Evolutionary conservation across 37 sponge, comb jelly and placozoan genomes (phyloP), one percentile per base, ranked within the genome.

Genomic region (Oscarella lobularis): DNA sequence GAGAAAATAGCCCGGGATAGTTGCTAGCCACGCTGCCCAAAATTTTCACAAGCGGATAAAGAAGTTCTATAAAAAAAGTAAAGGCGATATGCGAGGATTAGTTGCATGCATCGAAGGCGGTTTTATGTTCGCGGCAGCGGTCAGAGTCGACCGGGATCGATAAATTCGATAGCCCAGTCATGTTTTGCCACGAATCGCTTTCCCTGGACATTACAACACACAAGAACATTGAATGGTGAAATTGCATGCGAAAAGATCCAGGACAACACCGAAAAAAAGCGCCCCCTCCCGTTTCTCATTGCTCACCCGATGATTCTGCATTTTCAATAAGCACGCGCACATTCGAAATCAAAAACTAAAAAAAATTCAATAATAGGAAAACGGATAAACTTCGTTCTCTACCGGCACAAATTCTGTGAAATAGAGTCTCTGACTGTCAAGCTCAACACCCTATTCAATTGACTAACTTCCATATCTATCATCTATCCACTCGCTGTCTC

Each of bases 361-460:
- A 20, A 48, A 48, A 9, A 48, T 48, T 48, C 60, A 48, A 9
- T 27, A 9, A 48, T 20, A 48, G 60, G 9, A 20, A 48, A 9
- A 48, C 60, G 20, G 20, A 48, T 20, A 48, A 48, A 27, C 60
- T 27, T 27, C 32, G 31, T 37, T n/a, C 73, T 79, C 78, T 34
- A 83, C 84, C 27, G 75, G 84, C 31, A 83, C 66, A 3, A 70
- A 73, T 9, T 73, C 31, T n/a, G 2, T 74, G 73, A 78, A 78
- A 3, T 35, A 29, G 0, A 38, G 3, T 9, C 48, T 29, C 2
- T 35, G 69, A 1, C 78, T 38, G 1, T 79, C 79, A 9, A n/a
- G 2, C 0, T n/a, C 55, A 29, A 83, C 9, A 0, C 79, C 74
- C 79, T 79, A 36, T 29, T 38, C 38, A 73, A 36, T 33, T 5